Conservation (phyloP, 2,113 vertebrate genomes). For the Stigmatopora argus region DNA sequence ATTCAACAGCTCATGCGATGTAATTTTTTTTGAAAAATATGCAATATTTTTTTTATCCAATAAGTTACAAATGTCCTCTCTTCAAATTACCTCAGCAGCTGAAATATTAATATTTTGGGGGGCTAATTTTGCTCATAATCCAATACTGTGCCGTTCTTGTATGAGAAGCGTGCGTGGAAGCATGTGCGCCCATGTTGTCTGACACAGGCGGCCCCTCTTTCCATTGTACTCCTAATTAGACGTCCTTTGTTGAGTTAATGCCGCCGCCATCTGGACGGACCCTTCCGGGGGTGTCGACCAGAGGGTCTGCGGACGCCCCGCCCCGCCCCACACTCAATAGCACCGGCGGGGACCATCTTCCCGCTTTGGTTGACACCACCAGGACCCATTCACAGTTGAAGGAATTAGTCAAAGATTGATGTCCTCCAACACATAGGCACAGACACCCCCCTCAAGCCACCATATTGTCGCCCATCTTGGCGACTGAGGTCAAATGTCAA, state of each 20-base stretch:
- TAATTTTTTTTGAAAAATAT: too few species aligned
- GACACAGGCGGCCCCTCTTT: slow-evolving; percentile 40
- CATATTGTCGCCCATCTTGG: slow-evolving; percentile 19
- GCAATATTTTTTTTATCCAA: too few species aligned
- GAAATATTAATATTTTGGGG: too few species aligned
- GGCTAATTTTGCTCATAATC: neutral
- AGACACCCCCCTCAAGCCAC: slow-evolving; percentile 16
- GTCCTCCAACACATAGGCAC: slow-evolving; percentile 32
- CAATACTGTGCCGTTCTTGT: neutral
- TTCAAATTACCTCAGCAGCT: too few species aligned
- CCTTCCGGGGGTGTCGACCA: slow-evolving; percentile 29
- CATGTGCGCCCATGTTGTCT: slow-evolving; percentile 57
- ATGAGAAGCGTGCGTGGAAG: slow-evolving; percentile 9
- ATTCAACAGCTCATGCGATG: too few species aligned
- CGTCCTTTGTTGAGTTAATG: slow-evolving; percentile 73
- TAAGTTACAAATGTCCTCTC: too few species aligned
- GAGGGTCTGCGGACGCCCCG: slow-evolving; percentile 16
- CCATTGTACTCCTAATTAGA: slow-evolving; percentile 77
- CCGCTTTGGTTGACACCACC: slow-evolving; percentile 59
- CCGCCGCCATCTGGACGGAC: slow-evolving; percentile 73
- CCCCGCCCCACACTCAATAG: slow-evolving; percentile 54
- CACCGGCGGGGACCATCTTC: slow-evolving; percentile 49
- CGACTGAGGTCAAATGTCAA: slow-evolving; percentile 1
- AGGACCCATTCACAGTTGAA: slow-evolving; percentile 75
- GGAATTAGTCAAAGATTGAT: slow-evolving; percentile 78